Evolutionary conservation across 2,888 invertebrate genomes (phyloP), one percentile per base, ranked within the genome.

Genomic region (Tenthredo amoena): DNA sequence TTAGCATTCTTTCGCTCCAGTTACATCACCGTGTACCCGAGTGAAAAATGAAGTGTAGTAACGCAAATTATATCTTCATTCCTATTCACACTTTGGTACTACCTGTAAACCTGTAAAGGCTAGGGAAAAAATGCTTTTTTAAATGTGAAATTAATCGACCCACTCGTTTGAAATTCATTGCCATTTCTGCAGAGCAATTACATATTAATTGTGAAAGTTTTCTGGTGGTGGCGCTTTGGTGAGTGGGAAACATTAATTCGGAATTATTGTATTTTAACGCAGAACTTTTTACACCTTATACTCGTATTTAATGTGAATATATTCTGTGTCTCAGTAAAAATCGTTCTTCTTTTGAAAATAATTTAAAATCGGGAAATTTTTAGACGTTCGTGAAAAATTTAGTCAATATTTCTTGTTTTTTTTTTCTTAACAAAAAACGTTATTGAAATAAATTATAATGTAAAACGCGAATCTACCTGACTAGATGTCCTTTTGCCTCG

Each of bases 111-210:
- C 55, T 26, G 12, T 26, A 26, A 62, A 62, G 26, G 26, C 10
- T 62, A 21, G 62, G 4, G 12, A 68, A 34, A 68, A 68, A 68
- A 68, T 68, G 68, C 12, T 31, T 55, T 34, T 77, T 34, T 31
- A 31, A 77, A 55, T 55, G 43, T 50, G 31, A 77, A 77, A 34
- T 62, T 31, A n/a, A 81, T 62, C 37, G 12, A 81, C 21, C 47
- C n/a, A 18, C 81, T 58, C 62, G 12, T 81, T 81, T 62, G 1
- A 81, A 81, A 81, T 81, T 81, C 58, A 58, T 81, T 81, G 40
- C 62, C 37, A 40, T 81, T 62, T 62, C 58, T n/a, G 62, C 58
- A 62, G 58, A n/a, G 81, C 40, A 81, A 58, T 81, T 81, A 81
- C 40, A 62, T 81, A 81, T 34, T 34, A 81, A 58, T 81, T 81